Evolutionary conservation across 2,888 invertebrate species (phyloP).

Genomic region (Halictus quadricinctus): DNA sequence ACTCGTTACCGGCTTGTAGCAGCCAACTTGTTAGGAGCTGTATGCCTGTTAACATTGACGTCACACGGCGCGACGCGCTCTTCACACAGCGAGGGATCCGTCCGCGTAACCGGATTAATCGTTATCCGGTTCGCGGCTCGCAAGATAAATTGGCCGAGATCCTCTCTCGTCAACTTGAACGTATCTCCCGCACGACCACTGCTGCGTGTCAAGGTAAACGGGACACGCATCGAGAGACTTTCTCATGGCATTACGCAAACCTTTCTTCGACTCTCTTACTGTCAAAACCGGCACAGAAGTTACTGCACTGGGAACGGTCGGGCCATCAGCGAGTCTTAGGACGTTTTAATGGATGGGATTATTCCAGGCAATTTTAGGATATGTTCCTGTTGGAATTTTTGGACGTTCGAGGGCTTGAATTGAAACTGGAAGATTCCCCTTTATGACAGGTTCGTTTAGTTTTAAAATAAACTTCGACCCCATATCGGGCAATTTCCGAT

Average conservation of each 20-base stretch:
- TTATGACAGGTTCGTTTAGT: not conserved
- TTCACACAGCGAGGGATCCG: not conserved
- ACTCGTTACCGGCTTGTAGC: conserved; percentile 45
- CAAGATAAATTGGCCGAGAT: conserved; percentile 45
- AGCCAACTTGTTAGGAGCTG: conserved; percentile 35
- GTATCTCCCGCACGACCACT: not conserved
- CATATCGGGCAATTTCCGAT: not conserved
- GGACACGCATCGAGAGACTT: not conserved
- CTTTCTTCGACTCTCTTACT: not conserved
- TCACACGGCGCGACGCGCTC: conserved; percentile 27
- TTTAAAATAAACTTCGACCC: not conserved
- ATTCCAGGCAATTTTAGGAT: not conserved
- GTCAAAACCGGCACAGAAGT: not conserved
- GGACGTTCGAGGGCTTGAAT: not conserved
- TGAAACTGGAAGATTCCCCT: not conserved
- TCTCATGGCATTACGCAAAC: not conserved
- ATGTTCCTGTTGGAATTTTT: not conserved
- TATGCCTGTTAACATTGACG: conserved; percentile 24
- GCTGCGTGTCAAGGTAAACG: conserved; percentile 15
- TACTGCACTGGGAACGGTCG: not conserved
- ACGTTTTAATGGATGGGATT: not conserved
- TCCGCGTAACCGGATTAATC: conserved; percentile 45
- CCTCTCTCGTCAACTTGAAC: not conserved
- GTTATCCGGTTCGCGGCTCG: conserved; percentile 39
- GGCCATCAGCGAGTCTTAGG: not conserved